phyloP scores from a whole-genome alignment of 2,113 vertebrate species.

The Tragelaphus scriptus region DNA sequence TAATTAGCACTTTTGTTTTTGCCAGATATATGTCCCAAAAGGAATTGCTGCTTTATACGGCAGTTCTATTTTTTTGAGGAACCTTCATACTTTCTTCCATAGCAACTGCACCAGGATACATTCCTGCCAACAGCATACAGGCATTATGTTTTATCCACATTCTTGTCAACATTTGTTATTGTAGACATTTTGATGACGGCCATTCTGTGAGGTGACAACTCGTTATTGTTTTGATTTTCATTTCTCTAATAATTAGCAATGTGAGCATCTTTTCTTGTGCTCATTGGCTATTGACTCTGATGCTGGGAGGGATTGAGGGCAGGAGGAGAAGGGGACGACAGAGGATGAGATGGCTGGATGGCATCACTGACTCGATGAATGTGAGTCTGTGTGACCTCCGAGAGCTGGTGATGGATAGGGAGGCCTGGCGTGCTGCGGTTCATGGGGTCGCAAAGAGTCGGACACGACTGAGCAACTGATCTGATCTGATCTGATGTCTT shows the following conservation, averaged over 20 bases:
- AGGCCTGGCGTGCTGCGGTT: no score
- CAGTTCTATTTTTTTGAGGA: not conserved
- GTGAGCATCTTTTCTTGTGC: not conserved
- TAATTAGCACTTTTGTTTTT: not conserved
- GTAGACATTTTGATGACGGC: not conserved
- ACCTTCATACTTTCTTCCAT: not conserved
- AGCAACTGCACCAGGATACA: not conserved
- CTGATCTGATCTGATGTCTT: not conserved
- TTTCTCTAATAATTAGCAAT: not conserved
- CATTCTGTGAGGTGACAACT: not conserved
- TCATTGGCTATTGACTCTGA: not conserved
- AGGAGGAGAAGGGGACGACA: no score
- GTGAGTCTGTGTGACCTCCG: no score
- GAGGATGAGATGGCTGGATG: no score
- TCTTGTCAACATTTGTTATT: not conserved
- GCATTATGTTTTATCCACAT: not conserved
- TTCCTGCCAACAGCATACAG: no score
- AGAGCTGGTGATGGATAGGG: no score
- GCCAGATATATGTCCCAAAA: not conserved
- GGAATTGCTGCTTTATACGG: not conserved
- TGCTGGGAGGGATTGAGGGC: no score
- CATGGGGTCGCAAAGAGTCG: no score
- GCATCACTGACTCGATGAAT: no score
- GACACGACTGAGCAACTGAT: no score
- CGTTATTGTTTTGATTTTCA: not conserved